Percentiles rank a stretch among this genome's conserved stretches.
Conservation (phyloP, 35 echinoderm and acorn worm species). For the Strongylocentrotus purpuratus region DNA sequence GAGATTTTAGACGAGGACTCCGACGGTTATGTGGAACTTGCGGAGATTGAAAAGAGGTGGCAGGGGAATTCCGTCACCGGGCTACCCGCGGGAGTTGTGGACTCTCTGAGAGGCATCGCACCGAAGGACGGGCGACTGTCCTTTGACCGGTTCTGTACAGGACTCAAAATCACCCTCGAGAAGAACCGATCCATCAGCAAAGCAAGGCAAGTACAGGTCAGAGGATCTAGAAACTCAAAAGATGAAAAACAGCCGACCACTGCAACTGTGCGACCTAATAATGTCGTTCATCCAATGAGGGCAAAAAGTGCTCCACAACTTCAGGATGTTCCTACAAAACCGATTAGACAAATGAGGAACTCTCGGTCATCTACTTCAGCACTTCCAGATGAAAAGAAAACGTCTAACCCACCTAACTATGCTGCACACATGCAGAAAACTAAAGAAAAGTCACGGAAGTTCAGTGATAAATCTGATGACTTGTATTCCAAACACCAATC, state of each 20-base stretch:
- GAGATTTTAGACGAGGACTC: conserved; percentile 96
- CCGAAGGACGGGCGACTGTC: conserved; percentile 77
- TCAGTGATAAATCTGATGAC: conserved; percentile 26
- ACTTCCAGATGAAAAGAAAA: conserved; percentile 34
- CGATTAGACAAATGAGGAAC: conserved; percentile 12
- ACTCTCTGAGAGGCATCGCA: conserved; percentile 75
- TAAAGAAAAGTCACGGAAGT: not conserved
- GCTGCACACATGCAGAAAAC: conserved; percentile 2
- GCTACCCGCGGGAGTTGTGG: conserved; percentile 78
- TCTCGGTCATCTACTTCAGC: conserved; percentile 1
- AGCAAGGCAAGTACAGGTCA: conserved; percentile 1
- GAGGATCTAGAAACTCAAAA: conserved; percentile 27
- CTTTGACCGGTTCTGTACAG: conserved; percentile 93
- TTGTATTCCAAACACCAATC: not conserved
- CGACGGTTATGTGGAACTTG: conserved; percentile 72
- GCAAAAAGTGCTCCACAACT: conserved; percentile 82
- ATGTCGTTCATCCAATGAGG: conserved; percentile 76
- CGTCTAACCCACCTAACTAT: conserved; percentile 16
- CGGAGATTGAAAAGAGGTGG: conserved; percentile 87
- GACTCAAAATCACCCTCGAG: conserved; percentile 76
- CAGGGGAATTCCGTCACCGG: conserved; percentile 71
- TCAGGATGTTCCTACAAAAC: conserved; percentile 21
- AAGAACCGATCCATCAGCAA: conserved; percentile 58
- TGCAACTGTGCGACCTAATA: conserved; percentile 87
- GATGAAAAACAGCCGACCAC: conserved; percentile 79